phyloP scores from a whole-genome alignment of 2,888 invertebrate species.

The Abscondita cerata region DNA sequence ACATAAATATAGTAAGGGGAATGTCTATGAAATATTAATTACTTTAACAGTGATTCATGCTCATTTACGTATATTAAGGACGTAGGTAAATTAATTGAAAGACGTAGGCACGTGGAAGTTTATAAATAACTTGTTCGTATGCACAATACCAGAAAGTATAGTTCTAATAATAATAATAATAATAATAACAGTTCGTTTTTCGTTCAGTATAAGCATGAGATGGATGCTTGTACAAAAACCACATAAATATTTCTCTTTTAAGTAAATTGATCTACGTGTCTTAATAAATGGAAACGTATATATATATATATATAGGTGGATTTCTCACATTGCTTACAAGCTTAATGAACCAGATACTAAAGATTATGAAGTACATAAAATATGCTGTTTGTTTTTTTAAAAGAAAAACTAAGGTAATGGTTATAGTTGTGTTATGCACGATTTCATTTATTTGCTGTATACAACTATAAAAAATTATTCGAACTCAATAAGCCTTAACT shows the following conservation, averaged over 20 bases:
- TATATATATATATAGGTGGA: too few species aligned
- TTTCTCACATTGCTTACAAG: too few species aligned
- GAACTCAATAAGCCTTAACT: too few species aligned
- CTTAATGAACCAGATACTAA: too few species aligned
- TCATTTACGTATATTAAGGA: conserved; percentile 27
- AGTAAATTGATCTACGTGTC: conserved; percentile 26
- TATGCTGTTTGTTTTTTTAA: too few species aligned
- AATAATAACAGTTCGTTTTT: conserved; percentile 19
- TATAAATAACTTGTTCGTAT: conserved; percentile 37
- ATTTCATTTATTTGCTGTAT: too few species aligned
- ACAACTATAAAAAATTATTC: too few species aligned
- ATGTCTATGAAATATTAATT: conserved; percentile 37
- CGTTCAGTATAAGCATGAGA: not conserved
- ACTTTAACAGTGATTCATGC: conserved; percentile 30
- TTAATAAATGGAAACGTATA: conserved; percentile 32
- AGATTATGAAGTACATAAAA: too few species aligned
- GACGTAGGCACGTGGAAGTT: conserved; percentile 38
- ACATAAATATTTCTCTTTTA: too few species aligned
- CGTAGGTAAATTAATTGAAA: conserved; percentile 38
- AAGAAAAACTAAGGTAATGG: too few species aligned
- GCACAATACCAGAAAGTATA: conserved; percentile 17
- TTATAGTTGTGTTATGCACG: too few species aligned
- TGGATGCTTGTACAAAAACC: conserved; percentile 1
- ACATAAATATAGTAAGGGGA: conserved; percentile 24
- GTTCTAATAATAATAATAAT: conserved; percentile 29